A percentile compares a stretch with the other conserved stretches of the same genome.
Evolutionary conservation across 2,888 invertebrate species (phyloP).

Genomic region (Nemurella pictetii): DNA sequence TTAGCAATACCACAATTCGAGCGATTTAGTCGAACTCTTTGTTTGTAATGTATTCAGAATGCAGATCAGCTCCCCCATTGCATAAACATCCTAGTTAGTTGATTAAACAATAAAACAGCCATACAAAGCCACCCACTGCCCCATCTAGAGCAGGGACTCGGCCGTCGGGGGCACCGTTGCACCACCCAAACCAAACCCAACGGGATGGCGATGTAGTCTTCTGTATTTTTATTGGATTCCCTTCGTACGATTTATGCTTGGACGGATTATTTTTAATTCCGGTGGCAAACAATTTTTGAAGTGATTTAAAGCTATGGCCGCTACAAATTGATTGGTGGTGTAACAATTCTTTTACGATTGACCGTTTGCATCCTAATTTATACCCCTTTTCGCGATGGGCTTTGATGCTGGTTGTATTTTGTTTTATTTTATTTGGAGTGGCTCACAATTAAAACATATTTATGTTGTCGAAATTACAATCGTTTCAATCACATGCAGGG

Average conservation of each 20-base stretch:
- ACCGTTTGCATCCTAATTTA: neutral
- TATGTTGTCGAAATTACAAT: neutral
- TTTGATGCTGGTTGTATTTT: neutral
- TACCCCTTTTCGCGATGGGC: neutral
- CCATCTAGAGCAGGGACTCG: neutral
- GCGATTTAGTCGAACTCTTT: conserved; percentile 15
- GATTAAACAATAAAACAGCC: conserved; percentile 24
- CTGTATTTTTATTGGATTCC: neutral
- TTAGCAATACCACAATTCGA: conserved; percentile 15
- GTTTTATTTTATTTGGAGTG: neutral
- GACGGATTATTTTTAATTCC: conserved; percentile 15
- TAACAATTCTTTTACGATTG: neutral
- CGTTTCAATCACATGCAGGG: neutral
- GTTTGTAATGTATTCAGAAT: conserved; percentile 21
- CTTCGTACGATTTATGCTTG: neutral
- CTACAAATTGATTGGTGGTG: neutral
- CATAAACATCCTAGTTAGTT: conserved; percentile 26
- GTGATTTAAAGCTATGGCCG: neutral
- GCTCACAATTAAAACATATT: neutral
- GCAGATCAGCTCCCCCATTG: conserved; percentile 15
- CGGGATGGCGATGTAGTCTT: conserved; percentile 8
- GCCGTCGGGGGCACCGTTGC: neutral
- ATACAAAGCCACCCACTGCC: neutral
- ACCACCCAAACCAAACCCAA: neutral
- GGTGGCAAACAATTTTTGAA: neutral